A percentile compares a stretch with the other conserved stretches of the same genome.
These are phyloP conservation scores for Trichonephila clavipes DNA, from an alignment of 1,140 invertebrate species.

Conservation along the genomic window DNA sequence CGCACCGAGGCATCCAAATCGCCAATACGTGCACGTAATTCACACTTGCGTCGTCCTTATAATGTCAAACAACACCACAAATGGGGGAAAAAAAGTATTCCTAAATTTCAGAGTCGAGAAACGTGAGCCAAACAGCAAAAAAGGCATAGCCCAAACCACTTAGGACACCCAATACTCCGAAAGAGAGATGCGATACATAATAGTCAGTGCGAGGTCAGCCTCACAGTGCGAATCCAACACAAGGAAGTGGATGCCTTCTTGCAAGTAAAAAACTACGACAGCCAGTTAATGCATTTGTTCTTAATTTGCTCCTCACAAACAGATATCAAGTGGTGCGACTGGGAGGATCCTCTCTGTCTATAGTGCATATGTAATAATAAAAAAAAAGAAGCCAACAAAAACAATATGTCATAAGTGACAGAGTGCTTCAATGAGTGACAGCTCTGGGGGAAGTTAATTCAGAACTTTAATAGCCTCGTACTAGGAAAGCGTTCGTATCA, in stretches of 20 bases:
- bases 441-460: background rate
- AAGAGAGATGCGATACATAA: slow-evolving; percentile 45
- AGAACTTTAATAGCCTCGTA: background rate
- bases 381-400: background rate
- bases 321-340: slow-evolving; percentile 8
- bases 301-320: slow-evolving; percentile 38
- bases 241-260: slow-evolving; percentile 44
- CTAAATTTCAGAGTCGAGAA: background rate
- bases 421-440: background rate
- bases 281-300: slow-evolving; percentile 46
- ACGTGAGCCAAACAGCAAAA: background rate
- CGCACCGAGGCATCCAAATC: background rate
- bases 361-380: background rate
- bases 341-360: background rate
- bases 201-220: slow-evolving; percentile 50
- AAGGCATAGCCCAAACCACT: background rate
- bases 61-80: slow-evolving; percentile 28
- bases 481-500: background rate
- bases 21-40: background rate
- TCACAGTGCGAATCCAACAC: slow-evolving; percentile 5
- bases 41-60: background rate
- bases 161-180: background rate
- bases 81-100: background rate
- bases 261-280: slow-evolving; percentile 45
- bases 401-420: background rate